Evolutionary conservation across 2,888 invertebrate species (phyloP).

Genomic region (Leucania comma): DNA sequence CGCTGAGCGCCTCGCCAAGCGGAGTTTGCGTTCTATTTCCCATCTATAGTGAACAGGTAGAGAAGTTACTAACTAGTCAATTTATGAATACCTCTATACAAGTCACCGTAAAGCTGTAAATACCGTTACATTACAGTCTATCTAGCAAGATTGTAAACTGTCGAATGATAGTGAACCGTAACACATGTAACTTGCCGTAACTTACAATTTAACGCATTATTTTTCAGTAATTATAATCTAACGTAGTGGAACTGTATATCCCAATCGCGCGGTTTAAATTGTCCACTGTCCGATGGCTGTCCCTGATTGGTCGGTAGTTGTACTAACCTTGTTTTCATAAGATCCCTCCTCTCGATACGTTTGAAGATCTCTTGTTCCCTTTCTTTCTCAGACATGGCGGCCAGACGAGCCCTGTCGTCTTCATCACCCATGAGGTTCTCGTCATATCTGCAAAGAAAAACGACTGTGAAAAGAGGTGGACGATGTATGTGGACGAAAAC

Average conservation of each 20-base stretch:
- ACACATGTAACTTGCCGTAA: too few species aligned
- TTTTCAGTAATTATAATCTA: too few species aligned
- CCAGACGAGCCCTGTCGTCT: constrained; percentile 97
- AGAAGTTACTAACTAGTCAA: background rate
- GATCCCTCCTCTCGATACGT: constrained; percentile 98
- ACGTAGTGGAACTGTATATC: too few species aligned
- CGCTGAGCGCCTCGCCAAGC: constrained; percentile 92
- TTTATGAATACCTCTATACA: too few species aligned
- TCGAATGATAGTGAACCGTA: too few species aligned
- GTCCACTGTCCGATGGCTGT: too few species aligned
- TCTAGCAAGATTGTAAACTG: too few species aligned
- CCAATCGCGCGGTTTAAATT: too few species aligned
- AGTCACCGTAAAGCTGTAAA: too few species aligned
- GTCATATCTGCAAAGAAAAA: constrained; percentile 91
- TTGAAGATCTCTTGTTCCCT: constrained; percentile 99
- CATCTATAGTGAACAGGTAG: constrained; percentile 88
- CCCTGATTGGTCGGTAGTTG: too few species aligned
- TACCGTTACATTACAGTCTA: too few species aligned
- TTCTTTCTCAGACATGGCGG: constrained; percentile 98
- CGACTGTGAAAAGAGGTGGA: background rate
- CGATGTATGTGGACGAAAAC: background rate
- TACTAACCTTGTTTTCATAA: constrained; percentile 95
- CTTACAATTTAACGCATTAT: too few species aligned
- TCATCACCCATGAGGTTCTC: constrained; percentile 99
- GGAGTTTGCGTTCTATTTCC: constrained; percentile 98